These are phyloP conservation scores for Tupaia chinensis DNA, from an alignment of 2,113 vertebrate genomes.

Conservation along the genomic window DNA sequence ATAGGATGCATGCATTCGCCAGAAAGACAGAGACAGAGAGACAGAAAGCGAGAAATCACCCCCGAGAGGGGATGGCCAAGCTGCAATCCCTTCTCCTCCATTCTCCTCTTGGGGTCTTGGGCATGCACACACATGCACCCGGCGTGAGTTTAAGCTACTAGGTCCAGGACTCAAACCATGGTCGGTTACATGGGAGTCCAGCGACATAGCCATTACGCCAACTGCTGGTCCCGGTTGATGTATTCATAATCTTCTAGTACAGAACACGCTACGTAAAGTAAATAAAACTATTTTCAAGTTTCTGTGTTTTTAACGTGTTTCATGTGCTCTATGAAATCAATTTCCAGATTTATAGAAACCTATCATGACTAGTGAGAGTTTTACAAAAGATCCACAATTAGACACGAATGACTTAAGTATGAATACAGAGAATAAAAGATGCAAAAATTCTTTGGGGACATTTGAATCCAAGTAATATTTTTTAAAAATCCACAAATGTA, in stretches of 20 bases:
- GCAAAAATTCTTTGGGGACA: constrained; percentile 73
- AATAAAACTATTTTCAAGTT: constrained; percentile 65
- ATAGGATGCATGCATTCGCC: too few species aligned
- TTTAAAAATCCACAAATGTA: background rate
- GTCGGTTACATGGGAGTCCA: too few species aligned
- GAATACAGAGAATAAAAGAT: constrained; percentile 56
- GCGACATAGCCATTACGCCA: too few species aligned
- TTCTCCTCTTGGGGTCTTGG: too few species aligned
- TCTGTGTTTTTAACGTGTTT: constrained; percentile 80
- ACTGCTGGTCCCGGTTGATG: background rate
- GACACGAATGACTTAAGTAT: constrained; percentile 47
- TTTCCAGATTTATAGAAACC: constrained; percentile 63
- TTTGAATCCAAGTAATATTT: constrained; percentile 48
- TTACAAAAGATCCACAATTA: constrained; percentile 64
- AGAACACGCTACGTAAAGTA: constrained; percentile 44
- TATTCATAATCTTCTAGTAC: background rate
- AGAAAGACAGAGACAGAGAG: too few species aligned
- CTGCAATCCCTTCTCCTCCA: too few species aligned
- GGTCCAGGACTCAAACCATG: too few species aligned
- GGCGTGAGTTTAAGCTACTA: too few species aligned
- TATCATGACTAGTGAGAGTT: background rate
- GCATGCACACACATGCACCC: too few species aligned
- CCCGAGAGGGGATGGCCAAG: too few species aligned
- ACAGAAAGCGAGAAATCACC: too few species aligned
- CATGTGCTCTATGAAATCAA: constrained; percentile 52